These are phyloP conservation scores for Amorpha juglandis DNA, from an alignment of 2,888 invertebrate species.

Conservation along the genomic window DNA sequence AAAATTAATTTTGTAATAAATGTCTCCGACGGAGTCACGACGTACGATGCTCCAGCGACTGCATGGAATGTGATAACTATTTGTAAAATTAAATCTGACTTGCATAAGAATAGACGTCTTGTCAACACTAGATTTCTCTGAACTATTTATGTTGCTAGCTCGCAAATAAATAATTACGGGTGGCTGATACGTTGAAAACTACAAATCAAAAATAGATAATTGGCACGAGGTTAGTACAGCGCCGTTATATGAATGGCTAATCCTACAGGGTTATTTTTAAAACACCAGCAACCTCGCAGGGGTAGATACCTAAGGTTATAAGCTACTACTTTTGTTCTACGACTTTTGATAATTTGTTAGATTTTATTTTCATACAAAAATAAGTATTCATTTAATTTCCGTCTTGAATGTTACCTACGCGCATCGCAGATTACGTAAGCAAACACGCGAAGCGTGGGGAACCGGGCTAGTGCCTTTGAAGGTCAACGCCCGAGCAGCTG, in stretches of 20 bases:
- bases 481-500: too few species aligned
- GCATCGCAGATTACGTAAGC: too few species aligned
- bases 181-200: not conserved
- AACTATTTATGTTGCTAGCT: not conserved
- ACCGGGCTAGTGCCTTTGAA: too few species aligned
- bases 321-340: too few species aligned
- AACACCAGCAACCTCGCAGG: too few species aligned
- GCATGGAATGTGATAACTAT: conserved; percentile 12
- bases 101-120: conserved; percentile 15
- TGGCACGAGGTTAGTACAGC: not conserved
- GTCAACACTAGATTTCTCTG: conserved; percentile 3
- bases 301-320: too few species aligned
- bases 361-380: too few species aligned
- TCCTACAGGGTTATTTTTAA: too few species aligned
- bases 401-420: too few species aligned
- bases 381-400: too few species aligned
- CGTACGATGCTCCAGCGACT: not conserved
- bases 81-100: conserved; percentile 14
- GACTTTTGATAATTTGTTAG: too few species aligned
- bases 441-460: too few species aligned
- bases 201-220: conserved; percentile 15
- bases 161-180: conserved; percentile 3
- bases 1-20: not conserved
- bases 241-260: not conserved
- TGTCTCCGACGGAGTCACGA: not conserved